A percentile compares a stretch with the other conserved stretches of the same genome.
Evolutionary conservation across 64 coral and sea anemone genomes (phyloP).

Genomic region (Montipora sp.): DNA sequence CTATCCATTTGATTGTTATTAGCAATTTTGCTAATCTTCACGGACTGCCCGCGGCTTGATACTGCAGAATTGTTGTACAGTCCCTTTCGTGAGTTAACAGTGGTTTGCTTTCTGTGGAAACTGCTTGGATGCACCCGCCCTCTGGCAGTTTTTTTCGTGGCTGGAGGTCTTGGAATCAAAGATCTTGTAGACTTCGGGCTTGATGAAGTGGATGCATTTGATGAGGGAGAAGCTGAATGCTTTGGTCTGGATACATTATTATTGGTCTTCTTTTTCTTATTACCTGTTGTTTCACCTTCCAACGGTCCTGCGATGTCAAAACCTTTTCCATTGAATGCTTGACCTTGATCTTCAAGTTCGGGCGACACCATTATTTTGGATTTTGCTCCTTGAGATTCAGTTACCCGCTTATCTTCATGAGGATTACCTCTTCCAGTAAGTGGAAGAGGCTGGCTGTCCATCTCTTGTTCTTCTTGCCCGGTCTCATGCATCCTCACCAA

Average conservation of each 20-base stretch:
- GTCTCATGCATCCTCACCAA: background rate
- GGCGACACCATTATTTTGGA: background rate
- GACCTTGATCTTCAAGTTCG: background rate
- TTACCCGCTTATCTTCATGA: background rate
- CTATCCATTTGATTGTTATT: background rate
- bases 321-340: background rate
- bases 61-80: background rate
- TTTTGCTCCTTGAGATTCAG: background rate
- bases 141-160: slow-evolving; percentile 13
- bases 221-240: slow-evolving; percentile 16
- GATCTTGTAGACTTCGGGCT: background rate
- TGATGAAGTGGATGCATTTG: slow-evolving; percentile 22
- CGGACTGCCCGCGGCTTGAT: background rate
- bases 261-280: background rate
- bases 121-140: background rate
- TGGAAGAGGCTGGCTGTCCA: background rate
- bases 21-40: background rate
- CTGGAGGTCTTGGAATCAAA: slow-evolving; percentile 29
- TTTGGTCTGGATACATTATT: background rate
- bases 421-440: background rate
- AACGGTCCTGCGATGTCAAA: background rate
- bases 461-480: background rate
- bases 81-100: slow-evolving; percentile 22
- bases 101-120: slow-evolving; percentile 7
- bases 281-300: background rate